phyloP scores from a whole-genome alignment of 1,140 invertebrate genomes.

The Anagrus nilaparvatae region DNA sequence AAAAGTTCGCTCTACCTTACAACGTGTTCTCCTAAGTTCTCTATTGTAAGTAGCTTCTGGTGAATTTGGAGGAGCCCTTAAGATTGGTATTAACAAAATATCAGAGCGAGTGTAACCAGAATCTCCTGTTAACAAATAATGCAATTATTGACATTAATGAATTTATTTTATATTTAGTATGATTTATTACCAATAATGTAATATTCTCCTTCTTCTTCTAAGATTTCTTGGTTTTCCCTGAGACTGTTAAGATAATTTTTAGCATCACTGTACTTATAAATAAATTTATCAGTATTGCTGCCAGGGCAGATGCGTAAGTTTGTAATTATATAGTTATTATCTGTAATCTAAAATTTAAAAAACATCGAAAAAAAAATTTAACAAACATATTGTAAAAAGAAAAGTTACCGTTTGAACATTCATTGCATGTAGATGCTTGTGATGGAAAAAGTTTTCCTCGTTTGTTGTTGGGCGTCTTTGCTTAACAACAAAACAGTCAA shows the following conservation, averaged over 20 bases:
- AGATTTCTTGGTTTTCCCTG: background rate
- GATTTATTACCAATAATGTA: background rate
- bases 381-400: background rate
- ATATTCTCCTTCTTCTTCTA: background rate
- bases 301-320: background rate
- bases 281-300: background rate
- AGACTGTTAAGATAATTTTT: background rate
- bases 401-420: slow-evolving; percentile 1
- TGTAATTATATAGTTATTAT: background rate
- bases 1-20: no score
- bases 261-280: background rate
- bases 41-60: no score
- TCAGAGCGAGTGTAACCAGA: no score
- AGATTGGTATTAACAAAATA: no score
- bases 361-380: no score
- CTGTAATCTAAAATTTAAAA: background rate
- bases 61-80: no score
- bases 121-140: no score
- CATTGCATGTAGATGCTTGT: background rate
- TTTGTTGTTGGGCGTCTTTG: background rate
- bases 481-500: background rate
- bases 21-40: no score
- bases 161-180: background rate
- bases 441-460: background rate
- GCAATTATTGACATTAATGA: no score